A percentile compares a stretch with the other conserved stretches of the same genome.
Conservation (phyloP, 1,140 invertebrate species). For the Archivesica marissinica region DNA sequence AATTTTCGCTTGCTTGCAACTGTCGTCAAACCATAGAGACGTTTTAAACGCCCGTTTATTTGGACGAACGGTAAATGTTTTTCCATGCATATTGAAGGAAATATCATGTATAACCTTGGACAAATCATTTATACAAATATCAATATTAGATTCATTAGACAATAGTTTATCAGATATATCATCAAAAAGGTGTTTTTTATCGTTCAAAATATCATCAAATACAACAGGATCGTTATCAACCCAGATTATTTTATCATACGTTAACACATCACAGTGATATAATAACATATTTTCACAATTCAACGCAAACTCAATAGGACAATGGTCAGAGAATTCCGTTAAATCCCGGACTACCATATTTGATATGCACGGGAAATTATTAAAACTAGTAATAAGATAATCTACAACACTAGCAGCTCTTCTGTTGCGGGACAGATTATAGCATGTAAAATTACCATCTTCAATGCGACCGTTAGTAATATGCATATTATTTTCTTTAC, state of each 20-base stretch:
- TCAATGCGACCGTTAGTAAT: slow-evolving; percentile 24
- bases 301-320: background rate
- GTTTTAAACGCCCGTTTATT: background rate
- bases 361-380: background rate
- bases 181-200: background rate
- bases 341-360: background rate
- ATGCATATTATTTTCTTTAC: slow-evolving; percentile 18
- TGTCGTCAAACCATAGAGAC: background rate
- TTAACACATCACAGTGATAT: background rate
- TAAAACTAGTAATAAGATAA: background rate
- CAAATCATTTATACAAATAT: slow-evolving; percentile 1
- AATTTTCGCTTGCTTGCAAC: background rate
- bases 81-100: too few relatives aligned
- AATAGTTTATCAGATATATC: background rate
- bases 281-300: background rate
- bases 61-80: too few relatives aligned
- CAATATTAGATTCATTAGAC: background rate
- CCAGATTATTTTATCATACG: slow-evolving; percentile 14
- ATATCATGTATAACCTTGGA: background rate
- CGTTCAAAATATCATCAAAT: background rate
- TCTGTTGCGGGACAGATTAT: background rate
- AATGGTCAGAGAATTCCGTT: slow-evolving; percentile 27
- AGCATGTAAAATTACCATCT: background rate
- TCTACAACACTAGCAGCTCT: background rate
- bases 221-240: background rate